phyloP scores from a whole-genome alignment of 2,888 invertebrate genomes.

The Boloria selene region DNA sequence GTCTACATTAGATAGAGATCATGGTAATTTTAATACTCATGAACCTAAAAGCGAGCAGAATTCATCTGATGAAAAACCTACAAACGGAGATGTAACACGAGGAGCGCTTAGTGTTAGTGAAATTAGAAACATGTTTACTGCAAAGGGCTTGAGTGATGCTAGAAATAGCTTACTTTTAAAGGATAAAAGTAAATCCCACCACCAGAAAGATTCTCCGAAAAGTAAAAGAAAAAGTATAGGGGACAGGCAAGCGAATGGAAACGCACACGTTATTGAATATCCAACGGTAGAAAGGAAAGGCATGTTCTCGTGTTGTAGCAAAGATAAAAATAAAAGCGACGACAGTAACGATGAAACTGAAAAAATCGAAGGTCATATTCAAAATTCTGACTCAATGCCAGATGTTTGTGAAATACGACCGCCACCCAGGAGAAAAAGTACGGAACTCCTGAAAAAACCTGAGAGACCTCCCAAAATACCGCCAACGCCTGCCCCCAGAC shows the following conservation, averaged over 20 bases:
- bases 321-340: slow-evolving; percentile 79
- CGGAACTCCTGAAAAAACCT: slow-evolving; percentile 78
- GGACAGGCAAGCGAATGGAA: slow-evolving; percentile 72
- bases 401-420: slow-evolving; percentile 83
- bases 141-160: slow-evolving; percentile 77
- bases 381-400: slow-evolving; percentile 72
- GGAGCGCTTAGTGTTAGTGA: slow-evolving; percentile 82
- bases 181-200: slow-evolving; percentile 67
- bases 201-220: slow-evolving; percentile 73
- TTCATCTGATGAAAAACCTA: slow-evolving; percentile 54
- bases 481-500: slow-evolving; percentile 76
- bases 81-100: slow-evolving; percentile 77
- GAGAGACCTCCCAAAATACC: slow-evolving; percentile 86
- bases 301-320: slow-evolving; percentile 88
- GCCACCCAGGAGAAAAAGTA: slow-evolving; percentile 83
- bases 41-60: slow-evolving; percentile 56
- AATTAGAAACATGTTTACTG: slow-evolving; percentile 78
- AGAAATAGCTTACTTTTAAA: slow-evolving; percentile 77
- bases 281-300: slow-evolving; percentile 88
- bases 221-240: slow-evolving; percentile 70
- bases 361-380: slow-evolving; percentile 61
- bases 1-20: slow-evolving; percentile 72
- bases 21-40: slow-evolving; percentile 62
- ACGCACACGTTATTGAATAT: slow-evolving; percentile 85
- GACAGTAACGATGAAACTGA: slow-evolving; percentile 74